Conservation (phyloP, 2,797 vertebrate genomes). For the Hozukius guyotensis region DNA sequence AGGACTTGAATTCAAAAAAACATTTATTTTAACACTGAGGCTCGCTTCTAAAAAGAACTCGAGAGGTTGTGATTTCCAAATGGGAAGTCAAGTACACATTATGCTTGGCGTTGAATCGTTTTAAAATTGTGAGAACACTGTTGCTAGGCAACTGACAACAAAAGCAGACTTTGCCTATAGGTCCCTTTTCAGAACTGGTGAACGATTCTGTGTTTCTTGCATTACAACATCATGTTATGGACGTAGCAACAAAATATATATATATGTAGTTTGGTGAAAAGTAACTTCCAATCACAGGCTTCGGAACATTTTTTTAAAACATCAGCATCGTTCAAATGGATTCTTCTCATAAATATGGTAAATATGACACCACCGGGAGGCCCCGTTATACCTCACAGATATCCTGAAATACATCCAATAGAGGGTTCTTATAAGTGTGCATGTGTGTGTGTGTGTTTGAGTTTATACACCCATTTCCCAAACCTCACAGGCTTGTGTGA, state of each 20-base stretch:
- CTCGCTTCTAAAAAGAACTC: not conserved
- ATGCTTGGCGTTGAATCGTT: not conserved
- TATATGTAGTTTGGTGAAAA: not conserved
- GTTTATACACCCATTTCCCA: constrained; percentile 20
- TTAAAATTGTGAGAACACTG: not conserved
- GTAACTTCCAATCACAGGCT: not conserved
- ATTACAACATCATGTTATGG: not conserved
- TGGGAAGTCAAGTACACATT: not conserved
- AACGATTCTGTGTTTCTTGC: not conserved
- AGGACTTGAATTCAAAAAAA: not conserved
- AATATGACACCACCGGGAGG: not conserved
- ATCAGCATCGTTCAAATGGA: constrained; percentile 4
- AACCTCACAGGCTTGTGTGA: constrained; percentile 51
- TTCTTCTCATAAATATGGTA: constrained; percentile 16
- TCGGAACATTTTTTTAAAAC: not conserved
- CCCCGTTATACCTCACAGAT: not conserved
- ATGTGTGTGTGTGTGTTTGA: not conserved
- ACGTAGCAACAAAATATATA: not conserved
- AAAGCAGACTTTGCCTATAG: not conserved
- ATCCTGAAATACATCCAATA: constrained; percentile 5
- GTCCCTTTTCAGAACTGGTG: not conserved
- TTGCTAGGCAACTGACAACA: constrained; percentile 28
- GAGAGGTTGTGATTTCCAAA: not conserved
- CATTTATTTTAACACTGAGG: not conserved
- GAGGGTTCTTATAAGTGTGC: constrained; percentile 13